Evolutionary conservation across 1,140 invertebrate genomes (phyloP).

Genomic region (Gryllus bimaculatus): DNA sequence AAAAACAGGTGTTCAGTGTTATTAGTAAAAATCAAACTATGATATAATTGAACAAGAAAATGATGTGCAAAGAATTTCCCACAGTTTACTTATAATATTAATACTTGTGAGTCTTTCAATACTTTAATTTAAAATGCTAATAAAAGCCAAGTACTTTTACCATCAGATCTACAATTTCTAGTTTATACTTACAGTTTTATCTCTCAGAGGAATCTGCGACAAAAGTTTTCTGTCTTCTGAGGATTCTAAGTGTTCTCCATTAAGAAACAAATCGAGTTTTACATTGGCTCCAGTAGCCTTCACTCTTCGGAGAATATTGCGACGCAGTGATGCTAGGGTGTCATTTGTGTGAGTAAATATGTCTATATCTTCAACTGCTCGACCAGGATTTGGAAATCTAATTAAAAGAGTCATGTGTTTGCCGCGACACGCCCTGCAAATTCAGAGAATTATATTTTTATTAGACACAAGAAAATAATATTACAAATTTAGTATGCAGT

Average conservation of each 20-base stretch:
- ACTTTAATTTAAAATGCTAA: no score
- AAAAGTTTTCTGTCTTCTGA: constrained; percentile 78
- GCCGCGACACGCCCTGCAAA: constrained; percentile 69
- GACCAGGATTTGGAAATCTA: constrained; percentile 80
- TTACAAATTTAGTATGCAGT: no score
- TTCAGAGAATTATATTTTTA: no score
- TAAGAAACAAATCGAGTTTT: constrained; percentile 84
- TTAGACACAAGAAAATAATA: no score
- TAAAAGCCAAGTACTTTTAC: no score
- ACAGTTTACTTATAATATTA: no score
- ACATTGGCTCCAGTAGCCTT: constrained; percentile 58
- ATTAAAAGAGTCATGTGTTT: constrained; percentile 81
- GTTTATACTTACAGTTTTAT: constrained; percentile 66
- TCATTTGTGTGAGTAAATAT: constrained; percentile 90
- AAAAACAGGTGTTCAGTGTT: no score
- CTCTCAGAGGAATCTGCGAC: constrained; percentile 74
- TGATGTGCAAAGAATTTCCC: no score
- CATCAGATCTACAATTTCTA: no score
- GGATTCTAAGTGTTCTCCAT: constrained; percentile 79
- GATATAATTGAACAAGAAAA: no score
- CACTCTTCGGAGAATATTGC: constrained; percentile 63
- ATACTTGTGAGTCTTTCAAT: no score
- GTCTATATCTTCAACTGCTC: constrained; percentile 87
- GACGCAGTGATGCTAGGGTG: constrained; percentile 69
- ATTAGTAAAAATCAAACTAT: no score